A percentile compares a stretch with the other conserved stretches of the same genome.
These are phyloP conservation scores for human DNA, from an alignment of 2,113 vertebrate species.

Conservation along the genomic window GRCh38 chr1:110693001-110693500, in stretches of 20 bases:
- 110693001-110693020: neutral
- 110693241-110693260: conserved; percentile 68
- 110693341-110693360: conserved; percentile 41
- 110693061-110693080: conserved; percentile 38
- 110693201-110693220: conserved; percentile 51
- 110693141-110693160: conserved; percentile 61
- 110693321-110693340: conserved; percentile 57
- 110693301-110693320: conserved; percentile 53
- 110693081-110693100: conserved; percentile 72
- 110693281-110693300: neutral
- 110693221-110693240: conserved; percentile 70
- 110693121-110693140: conserved; percentile 62
- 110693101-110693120: conserved; percentile 54
- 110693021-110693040: neutral
- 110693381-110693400: neutral
- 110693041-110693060: neutral
- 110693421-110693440: neutral
- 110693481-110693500: neutral
- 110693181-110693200: conserved; percentile 60
- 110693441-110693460: neutral
- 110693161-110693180: conserved; percentile 73
- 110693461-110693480: neutral
- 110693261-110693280: neutral
- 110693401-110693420: neutral
- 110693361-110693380: neutral